phyloP scores from a whole-genome alignment of 2,888 invertebrate species.

The Meta bourneti region DNA sequence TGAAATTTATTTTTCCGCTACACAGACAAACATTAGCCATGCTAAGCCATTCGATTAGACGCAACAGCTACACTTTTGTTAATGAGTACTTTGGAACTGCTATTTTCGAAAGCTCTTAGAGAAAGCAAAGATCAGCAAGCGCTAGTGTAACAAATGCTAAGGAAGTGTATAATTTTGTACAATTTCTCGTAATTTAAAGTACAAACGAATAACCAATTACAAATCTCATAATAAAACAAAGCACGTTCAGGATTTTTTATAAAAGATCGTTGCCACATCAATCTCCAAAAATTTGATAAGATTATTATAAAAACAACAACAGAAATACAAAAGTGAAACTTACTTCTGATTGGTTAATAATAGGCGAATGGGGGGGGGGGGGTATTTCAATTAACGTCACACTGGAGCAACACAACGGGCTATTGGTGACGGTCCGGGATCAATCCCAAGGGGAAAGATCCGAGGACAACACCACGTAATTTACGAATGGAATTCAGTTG shows the following conservation, averaged over 20 bases:
- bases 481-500: background rate
- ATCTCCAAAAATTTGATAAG: conserved; percentile 37
- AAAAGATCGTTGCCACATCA: conserved; percentile 50
- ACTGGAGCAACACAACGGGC: too few species aligned
- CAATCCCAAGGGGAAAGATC: too few species aligned
- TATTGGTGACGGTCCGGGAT: too few species aligned
- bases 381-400: too few species aligned
- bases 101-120: background rate
- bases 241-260: conserved; percentile 69
- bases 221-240: conserved; percentile 72
- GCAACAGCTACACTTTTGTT: conserved; percentile 71
- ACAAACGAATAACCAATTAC: conserved; percentile 41
- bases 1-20: conserved; percentile 56
- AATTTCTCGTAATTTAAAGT: conserved; percentile 29
- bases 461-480: too few species aligned
- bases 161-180: background rate
- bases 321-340: background rate
- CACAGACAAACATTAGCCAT: conserved; percentile 69
- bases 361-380: too few species aligned
- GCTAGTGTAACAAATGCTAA: background rate
- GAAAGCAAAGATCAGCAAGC: background rate
- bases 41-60: conserved; percentile 71
- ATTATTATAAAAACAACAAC: conserved; percentile 7
- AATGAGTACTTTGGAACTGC: conserved; percentile 38
- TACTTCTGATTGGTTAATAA: conserved; percentile 27